Evolutionary conservation across 2,888 invertebrate genomes (phyloP), one percentile per base, ranked within the genome.

Genomic region (Busseola fusca): DNA sequence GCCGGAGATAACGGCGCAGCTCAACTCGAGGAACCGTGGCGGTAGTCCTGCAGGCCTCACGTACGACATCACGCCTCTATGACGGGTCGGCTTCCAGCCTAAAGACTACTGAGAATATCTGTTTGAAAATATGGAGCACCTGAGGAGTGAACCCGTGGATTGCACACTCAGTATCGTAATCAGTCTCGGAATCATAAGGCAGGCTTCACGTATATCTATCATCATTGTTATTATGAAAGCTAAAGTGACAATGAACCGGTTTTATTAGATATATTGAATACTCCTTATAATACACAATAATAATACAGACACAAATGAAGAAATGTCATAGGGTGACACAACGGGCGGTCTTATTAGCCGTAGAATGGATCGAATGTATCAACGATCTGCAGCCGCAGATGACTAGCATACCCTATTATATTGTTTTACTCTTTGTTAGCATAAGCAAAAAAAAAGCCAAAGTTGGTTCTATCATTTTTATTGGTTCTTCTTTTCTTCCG

Each of bases 1-100:
- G 74, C 54, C 25, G 10, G 59, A 70, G 83, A 81, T 82, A 80
- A 73, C 42, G n/a, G 56, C 42, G 0, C 14, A 6, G 57, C 76
- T 37, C 76, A 57, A n/a, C n/a, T n/a, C 64, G 58, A 70, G 56
- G 48, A 65, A n/a, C 50, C 56, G 54, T 45, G 76, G 16, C 73
- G 16, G 7, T 34, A 25, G 10, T 34, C 37, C 40, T 64, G 59
- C 7, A n/a, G 37, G 42, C 58, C 56, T 40, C 56, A 69, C 63
- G 48, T 52, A 42, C n/a, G 40, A 16, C 59, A n/a, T 52, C 58
- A 74, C 69, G 69, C 14, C 40, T 5, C 10, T 12, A 18, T 9
- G 48, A 66, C 45, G 40, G n/a, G n/a, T n/a, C n/a, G n/a, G n/a
- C n/a, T n/a, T n/a, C n/a, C n/a, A n/a, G n/a, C n/a, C 3, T 34